Evolutionary conservation across 2,797 vertebrate genomes (phyloP).

Genomic region (Clarias pachynema): DNA sequence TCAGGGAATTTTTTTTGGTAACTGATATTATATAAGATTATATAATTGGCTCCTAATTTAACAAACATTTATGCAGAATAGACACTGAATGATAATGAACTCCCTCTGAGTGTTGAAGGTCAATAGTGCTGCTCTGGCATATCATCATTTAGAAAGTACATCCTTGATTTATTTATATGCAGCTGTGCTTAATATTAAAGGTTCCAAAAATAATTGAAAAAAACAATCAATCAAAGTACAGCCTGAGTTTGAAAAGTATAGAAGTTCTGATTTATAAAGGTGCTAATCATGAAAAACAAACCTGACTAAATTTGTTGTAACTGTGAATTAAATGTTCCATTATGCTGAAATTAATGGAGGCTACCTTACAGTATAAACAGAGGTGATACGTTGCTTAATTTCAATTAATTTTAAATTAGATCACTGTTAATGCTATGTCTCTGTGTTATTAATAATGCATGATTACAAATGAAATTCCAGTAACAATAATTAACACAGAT

Average conservation of each 20-base stretch:
- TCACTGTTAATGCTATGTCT: constrained; percentile 10
- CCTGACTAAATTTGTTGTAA: neutral
- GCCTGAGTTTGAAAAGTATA: neutral
- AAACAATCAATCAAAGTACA: neutral
- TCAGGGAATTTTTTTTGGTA: neutral
- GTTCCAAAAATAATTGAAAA: neutral
- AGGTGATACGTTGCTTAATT: neutral
- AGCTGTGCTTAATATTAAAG: neutral
- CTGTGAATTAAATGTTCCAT: neutral
- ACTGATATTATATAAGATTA: neutral
- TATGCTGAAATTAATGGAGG: neutral
- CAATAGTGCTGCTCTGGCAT: constrained; percentile 4
- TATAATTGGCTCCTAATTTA: neutral
- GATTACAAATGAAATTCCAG: constrained; percentile 15
- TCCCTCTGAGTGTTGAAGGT: neutral
- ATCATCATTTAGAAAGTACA: constrained; percentile 57
- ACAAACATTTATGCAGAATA: neutral
- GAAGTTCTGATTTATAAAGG: neutral
- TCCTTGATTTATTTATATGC: constrained; percentile 68
- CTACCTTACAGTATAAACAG: neutral
- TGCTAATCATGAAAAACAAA: neutral
- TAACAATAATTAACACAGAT: constrained; percentile 10
- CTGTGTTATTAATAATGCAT: constrained; percentile 3
- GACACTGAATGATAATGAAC: neutral
- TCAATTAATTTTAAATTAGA: constrained; percentile 24